Base-by-base conservation (phyloP, 2,888 invertebrate species). In the Lasioglossum morio region DNA sequence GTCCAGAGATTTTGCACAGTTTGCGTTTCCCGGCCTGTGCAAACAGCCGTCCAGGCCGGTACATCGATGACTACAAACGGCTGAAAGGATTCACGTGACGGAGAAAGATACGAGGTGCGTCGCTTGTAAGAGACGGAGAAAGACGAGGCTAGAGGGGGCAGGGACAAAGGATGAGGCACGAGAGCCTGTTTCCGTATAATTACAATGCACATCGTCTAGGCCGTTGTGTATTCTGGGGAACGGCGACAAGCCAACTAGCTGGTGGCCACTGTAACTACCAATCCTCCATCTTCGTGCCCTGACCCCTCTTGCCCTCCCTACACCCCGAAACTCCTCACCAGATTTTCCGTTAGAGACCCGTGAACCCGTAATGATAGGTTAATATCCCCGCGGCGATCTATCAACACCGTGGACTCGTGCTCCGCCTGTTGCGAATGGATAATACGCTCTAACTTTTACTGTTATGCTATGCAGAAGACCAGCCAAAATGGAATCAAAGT, bases 331-430 rank as follows among this genome's bases (percentile, higher is more conserved):
- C 40, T n/a, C 70, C 66, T 34, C 23, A 3, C 66, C 66, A 34
- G 66, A 34, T 80, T 79, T 85, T 85, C 37, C 74, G 78, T 70
- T 75, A 78, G 77, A 86, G 80, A 66, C 70, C 83, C 84, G 88
- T 87, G 90, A 93, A 88, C 89, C 89, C 81, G 90, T 93, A 94
- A 94, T 92, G 93, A 93, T 90, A 92, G 92, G 91, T 91, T 94
- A 93, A 94, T 94, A 93, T 92, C 92, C 93, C 92, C 87, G 82
- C 82, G 92, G 93, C 93, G 88, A 90, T 92, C 92, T 88, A 93
- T 93, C 92, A 92, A 87, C 91, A 87, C 85, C 84, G 79, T 79
- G 78, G 77, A 83, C 66, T 73, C 82, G n/a, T 60, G 66, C 66
- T 63, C 81, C 84, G 85, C 80, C 70, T 40, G 23, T 81, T 53